These are phyloP conservation scores for Melospiza melodia DNA, from an alignment of 2,113 vertebrate species.

Conservation along the genomic window DNA sequence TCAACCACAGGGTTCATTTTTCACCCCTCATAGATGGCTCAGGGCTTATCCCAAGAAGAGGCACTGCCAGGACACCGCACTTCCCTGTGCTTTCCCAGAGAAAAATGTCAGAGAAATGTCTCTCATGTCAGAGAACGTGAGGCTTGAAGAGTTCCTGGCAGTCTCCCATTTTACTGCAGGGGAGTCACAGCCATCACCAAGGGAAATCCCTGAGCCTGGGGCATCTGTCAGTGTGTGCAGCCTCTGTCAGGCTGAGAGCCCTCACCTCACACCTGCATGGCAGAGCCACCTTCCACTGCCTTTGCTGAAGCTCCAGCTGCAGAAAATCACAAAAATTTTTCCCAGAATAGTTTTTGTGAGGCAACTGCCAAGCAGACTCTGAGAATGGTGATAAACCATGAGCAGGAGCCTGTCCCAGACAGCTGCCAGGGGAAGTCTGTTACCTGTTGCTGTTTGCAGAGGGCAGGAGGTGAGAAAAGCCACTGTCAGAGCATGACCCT, in stretches of 20 bases:
- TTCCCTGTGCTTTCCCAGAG: background rate
- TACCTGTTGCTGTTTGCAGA: background rate
- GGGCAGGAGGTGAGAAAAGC: background rate
- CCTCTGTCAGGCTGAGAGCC: background rate
- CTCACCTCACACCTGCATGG: background rate
- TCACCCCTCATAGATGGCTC: background rate
- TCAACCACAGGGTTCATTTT: rapidly evolving
- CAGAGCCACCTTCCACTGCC: background rate
- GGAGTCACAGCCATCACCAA: background rate
- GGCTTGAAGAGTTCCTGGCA: background rate
- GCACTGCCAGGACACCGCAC: background rate
- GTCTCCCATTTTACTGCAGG: background rate
- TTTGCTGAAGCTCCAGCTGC: background rate
- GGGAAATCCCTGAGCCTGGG: background rate
- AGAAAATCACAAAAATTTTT: background rate
- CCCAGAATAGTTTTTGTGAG: background rate
- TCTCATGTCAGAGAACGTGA: background rate
- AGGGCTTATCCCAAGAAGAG: background rate
- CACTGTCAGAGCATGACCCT: background rate
- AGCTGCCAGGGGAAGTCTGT: background rate
- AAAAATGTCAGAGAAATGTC: background rate
- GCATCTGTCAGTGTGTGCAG: background rate
- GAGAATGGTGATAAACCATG: rapidly evolving
- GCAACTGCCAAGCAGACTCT: background rate
- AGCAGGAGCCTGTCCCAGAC: background rate